Evolutionary conservation across 2,888 invertebrate genomes (phyloP).

Genomic region (Abrostola triplasia): DNA sequence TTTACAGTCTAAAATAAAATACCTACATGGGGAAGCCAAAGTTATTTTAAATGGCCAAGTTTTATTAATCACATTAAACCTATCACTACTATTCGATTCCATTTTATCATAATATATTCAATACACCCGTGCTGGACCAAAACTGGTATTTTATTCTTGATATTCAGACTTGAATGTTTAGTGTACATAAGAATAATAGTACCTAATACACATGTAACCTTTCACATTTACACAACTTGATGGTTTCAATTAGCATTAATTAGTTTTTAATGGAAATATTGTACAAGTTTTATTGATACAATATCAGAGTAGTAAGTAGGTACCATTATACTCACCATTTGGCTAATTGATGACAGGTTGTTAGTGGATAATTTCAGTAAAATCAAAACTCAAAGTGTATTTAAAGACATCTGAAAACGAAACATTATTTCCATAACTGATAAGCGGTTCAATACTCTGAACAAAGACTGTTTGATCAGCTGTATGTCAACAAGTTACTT

Average conservation of each 20-base stretch:
- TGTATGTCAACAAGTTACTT: constrained; percentile 53
- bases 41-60: too few relatives aligned
- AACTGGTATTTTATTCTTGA: neutral
- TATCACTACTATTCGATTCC: too few relatives aligned
- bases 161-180: neutral
- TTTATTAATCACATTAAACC: too few relatives aligned
- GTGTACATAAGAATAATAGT: too few relatives aligned
- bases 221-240: constrained; percentile 4
- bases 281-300: constrained; percentile 2
- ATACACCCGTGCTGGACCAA: neutral
- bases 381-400: constrained; percentile 46
- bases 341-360: constrained; percentile 30
- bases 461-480: constrained; percentile 61
- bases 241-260: constrained; percentile 15
- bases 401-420: constrained; percentile 57
- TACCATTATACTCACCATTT: constrained; percentile 54
- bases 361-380: constrained; percentile 43
- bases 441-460: constrained; percentile 52
- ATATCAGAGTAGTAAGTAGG: neutral
- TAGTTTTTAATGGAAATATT: constrained; percentile 10
- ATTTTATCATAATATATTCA: neutral
- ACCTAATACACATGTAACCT: neutral
- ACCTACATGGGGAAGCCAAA: too few relatives aligned
- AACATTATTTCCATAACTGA: constrained; percentile 58
- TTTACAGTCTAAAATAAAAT: too few relatives aligned